Base-by-base conservation (phyloP, 2,888 invertebrate species). In the Lepidocyrtoides sp. region DNA sequence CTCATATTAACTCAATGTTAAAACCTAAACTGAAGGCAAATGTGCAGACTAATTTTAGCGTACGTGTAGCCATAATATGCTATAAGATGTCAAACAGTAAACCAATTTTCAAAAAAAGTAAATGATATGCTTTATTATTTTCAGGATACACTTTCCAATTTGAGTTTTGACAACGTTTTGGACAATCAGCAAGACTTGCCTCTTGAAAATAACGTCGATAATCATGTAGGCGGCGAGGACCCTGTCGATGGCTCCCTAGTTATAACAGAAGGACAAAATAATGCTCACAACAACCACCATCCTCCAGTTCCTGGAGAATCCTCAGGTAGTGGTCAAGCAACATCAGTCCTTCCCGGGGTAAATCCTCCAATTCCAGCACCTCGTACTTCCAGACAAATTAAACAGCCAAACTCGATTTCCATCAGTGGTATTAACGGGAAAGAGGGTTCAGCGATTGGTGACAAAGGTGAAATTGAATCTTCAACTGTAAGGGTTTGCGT, bases 91-190 rank as follows among this genome's bases (percentile, higher is more conserved):
- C n/a, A n/a, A n/a, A n/a, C n/a, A n/a, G n/a, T n/a, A n/a, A n/a
- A n/a, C n/a, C n/a, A n/a, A n/a, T n/a, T n/a, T n/a, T n/a, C n/a
- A n/a, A n/a, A n/a, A n/a, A n/a, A n/a, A n/a, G n/a, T n/a, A n/a
- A n/a, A n/a, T n/a, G n/a, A n/a, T n/a, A n/a, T n/a, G n/a, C n/a
- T n/a, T n/a, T n/a, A n/a, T n/a, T n/a, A n/a, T n/a, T n/a, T 79
- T 75, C 60, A 94, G 94, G 94, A 94, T 77, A 94, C 94, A 0
- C 91, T 94, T 7, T 93, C 93, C 20, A 94, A 93, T 72, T 91
- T 94, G 20, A 94, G 94, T 85, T 93, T 94, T 66, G 94, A 94
- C 84, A 92, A 93, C 91, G 89, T 85, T 2, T 60, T 89, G 51
- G 88, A 90, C 88, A 87, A 92, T 54, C 91, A 91, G 29, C 84